Evolutionary conservation across 2,888 invertebrate genomes (phyloP), one percentile per base, ranked within the genome.

Genomic region (Lamellibrachia columna): DNA sequence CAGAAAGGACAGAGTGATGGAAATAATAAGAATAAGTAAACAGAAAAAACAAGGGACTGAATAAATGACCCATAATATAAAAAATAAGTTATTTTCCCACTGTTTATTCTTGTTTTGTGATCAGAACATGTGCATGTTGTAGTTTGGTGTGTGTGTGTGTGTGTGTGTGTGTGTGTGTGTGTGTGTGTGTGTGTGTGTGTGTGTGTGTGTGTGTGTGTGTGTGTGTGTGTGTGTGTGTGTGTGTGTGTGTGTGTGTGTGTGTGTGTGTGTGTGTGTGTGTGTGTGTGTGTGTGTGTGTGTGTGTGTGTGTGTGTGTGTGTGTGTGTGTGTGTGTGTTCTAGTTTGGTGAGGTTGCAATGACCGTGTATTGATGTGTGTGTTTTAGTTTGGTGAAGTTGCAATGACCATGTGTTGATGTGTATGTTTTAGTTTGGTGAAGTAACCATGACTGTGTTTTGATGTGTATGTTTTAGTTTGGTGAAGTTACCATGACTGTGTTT

Each of bases 351-450:
- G 15, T 75, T 6, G 15, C 22, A 1, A 15, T 75, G 75, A 75
- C 75, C 1, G 3, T 15, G 22, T 75, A 6, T 75, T 75, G 75
- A 22, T 75, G 75, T 75, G 40, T 40, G 0, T 40, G 75, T 75
- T 95, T 22, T 94, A 96, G 96, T 75, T 75, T 9, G 11, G 75
- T 22, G 0, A 75, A 6, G 75, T 75, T 22, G 1, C 75, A 0
- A 15, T 75, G 75, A 75, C 75, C 6, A 0, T 15, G 22, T 75
- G n/a, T 75, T 60, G 60, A 15, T 60, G 60, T 60, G 60, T 97
- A 98, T 95, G 97, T 98, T 55, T 6, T 55, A 55, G 55, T 55
- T 55, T 55, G 55, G 3, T 55, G 60, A 60, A 3, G 60, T 60
- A 3, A 3, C 22, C 2, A 60, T 15, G 60, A 60, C 60, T 0